Base-by-base conservation (phyloP, 2,888 invertebrate species). In the Drosophila monieri region DNA sequence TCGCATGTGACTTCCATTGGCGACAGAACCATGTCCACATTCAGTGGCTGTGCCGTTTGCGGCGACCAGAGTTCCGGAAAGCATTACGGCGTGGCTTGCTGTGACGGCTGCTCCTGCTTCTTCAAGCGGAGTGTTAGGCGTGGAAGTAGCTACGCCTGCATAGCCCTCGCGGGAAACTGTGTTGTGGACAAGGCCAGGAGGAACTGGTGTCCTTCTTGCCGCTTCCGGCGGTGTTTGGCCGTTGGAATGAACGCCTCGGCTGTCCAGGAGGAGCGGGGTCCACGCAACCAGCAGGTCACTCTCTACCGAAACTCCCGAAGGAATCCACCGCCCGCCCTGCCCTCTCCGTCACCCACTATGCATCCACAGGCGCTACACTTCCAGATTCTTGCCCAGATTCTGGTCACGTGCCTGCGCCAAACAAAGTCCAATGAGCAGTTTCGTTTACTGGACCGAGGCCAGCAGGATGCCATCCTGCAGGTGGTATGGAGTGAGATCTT, bases 81-180 rank as follows among this genome's bases (percentile, higher is more conserved):
- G 90, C 96, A 97, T 89, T 97, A 96, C 85, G 96, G 97, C 0
- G 95, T 96, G 12, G 95, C 94, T 89, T 96, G 96, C 85, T 97
- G 97, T 90, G 97, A 97, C 88, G 97, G 97, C 0, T 97, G 97
- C 89, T 96, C 96, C 53, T 97, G 97, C 85, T 97, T 97, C 91
- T 97, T 97, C 92, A 97, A 97, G 90, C 93, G 97, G 77, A 96
- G 95, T 74, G 94, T 97, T 47, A 93, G 97, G 46, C 94, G 94
- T 70, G 94, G 94, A 44, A 95, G 95, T 52, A 90, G 93, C 18
- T 97, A 96, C 89, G 93, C 94, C 25, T 97, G 97, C 90, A 96
- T 96, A 75, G 95, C 95, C 68, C 95, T 95, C 1, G 94, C 94
- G 67, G 95, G 95, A 12, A 92, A 93, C 64, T 97, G 97, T 88